These are phyloP conservation scores for Zeugodacus cucurbitae DNA, from an alignment of 1,140 invertebrate species.

Conservation along the genomic window DNA sequence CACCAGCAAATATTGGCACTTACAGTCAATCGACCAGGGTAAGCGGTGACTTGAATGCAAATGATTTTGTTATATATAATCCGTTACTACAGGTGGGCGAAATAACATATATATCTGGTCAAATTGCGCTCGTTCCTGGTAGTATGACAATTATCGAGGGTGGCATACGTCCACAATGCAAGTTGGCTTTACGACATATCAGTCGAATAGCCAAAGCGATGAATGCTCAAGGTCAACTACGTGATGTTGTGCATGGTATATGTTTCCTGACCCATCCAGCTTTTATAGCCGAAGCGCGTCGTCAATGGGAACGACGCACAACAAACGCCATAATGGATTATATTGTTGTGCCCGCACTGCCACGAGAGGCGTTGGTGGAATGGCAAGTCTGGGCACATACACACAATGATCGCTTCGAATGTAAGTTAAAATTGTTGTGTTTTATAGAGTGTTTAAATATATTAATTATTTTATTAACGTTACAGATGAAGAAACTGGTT, in stretches of 20 bases:
- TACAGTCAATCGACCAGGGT: constrained; percentile 91
- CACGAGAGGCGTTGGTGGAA: constrained; percentile 84
- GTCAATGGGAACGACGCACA: constrained; percentile 84
- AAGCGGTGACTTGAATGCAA: constrained; percentile 37
- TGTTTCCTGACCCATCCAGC: constrained; percentile 81
- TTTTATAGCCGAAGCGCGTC: constrained; percentile 77
- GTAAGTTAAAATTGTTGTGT: constrained; percentile 69
- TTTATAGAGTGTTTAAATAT: too few relatives aligned
- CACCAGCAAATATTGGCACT: constrained; percentile 94
- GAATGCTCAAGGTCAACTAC: constrained; percentile 77
- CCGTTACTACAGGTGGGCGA: constrained; percentile 70
- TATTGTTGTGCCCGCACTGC: constrained; percentile 83
- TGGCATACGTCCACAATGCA: constrained; percentile 81
- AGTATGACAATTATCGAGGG: constrained; percentile 78
- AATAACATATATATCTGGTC: constrained; percentile 88
- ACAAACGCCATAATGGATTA: constrained; percentile 89
- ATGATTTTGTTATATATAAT: background rate
- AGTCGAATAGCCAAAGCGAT: constrained; percentile 82
- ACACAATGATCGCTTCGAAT: constrained; percentile 87
- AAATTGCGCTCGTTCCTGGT: constrained; percentile 90
- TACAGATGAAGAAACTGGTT: constrained; percentile 88
- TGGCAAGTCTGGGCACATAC: constrained; percentile 92
- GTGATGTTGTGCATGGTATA: constrained; percentile 85
- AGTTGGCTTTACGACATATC: constrained; percentile 85
- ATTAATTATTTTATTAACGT: background rate